Conservation (phyloP, 1,140 invertebrate species). For the Carposina sasakii region DNA sequence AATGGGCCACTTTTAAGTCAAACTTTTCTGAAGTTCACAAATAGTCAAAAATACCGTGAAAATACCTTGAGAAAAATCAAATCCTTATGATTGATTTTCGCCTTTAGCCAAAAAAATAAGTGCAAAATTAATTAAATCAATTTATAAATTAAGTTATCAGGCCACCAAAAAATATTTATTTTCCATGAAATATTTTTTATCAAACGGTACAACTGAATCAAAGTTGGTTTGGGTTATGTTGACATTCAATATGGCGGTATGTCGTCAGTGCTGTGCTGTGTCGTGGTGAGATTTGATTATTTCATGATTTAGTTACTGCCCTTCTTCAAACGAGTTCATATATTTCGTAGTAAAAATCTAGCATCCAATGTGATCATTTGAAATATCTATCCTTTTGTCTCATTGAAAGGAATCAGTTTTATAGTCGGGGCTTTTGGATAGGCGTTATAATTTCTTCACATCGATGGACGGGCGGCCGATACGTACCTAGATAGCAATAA, state of each 20-base stretch:
- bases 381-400: slow-evolving; percentile 23
- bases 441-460: slow-evolving; percentile 55
- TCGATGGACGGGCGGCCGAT: slow-evolving; percentile 46
- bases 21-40: no score
- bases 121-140: slow-evolving; percentile 41
- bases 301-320: slow-evolving; percentile 43
- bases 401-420: slow-evolving; percentile 20
- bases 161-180: slow-evolving; percentile 19
- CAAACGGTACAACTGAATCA: slow-evolving; percentile 46
- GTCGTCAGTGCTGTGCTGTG: slow-evolving; percentile 95
- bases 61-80: slow-evolving; percentile 61
- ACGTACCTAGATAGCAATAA: slow-evolving; percentile 55
- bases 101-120: slow-evolving; percentile 58
- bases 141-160: slow-evolving; percentile 7
- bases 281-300: slow-evolving; percentile 80
- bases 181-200: slow-evolving; percentile 10
- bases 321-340: slow-evolving; percentile 30
- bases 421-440: slow-evolving; percentile 21
- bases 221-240: slow-evolving; percentile 63
- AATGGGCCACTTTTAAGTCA: no score
- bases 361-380: slow-evolving; percentile 20
- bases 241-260: slow-evolving; percentile 91
- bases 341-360: slow-evolving; percentile 25
- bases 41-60: no score
- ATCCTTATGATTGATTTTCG: slow-evolving; percentile 47